Evolutionary conservation across 2,113 vertebrate genomes (phyloP), one percentile per base, ranked within the genome.

Genomic region (Fregetta grallaria): DNA sequence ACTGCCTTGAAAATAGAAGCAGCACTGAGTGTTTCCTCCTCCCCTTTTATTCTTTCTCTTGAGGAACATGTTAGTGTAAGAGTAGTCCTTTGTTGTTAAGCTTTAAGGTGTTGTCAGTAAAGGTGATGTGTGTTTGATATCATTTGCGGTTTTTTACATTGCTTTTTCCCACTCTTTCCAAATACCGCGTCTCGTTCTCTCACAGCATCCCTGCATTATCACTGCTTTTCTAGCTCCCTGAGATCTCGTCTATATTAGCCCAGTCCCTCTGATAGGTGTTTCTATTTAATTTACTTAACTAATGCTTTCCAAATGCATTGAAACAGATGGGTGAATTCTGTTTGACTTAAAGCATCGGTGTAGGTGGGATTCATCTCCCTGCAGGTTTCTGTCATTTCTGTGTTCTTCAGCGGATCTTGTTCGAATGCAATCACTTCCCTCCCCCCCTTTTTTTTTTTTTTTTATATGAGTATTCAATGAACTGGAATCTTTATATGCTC

Each of bases 11-110:
- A 91, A 97, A 78, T 63, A 81, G 89, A 81, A 88, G 52, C 34
- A 32, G 20, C 59, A 52, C 40, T 61, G 32, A 29, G 40, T 53
- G 72, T 81, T 58, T 75, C 78, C 44, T 97, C 79, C 21, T 44
- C 92, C 55, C 81, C 30, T 22, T 52, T 86, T 73, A 30, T 89
- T 92, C 8, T 96, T 94, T 91, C 71, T 94, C 88, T 92, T 55
- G 40, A 88, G 88, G 65, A 71, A 68, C 45, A 32, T 10, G 7
- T 52, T 78, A 70, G 27, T 53, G 20, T 94, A 93, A 91, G 53
- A 72, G 56, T 36, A 83, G 86, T 56, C 86, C 92, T 94, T 97
- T 97, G 58, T 32, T 65, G 94, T 81, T 85, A 63, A 77, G 68
- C 21, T 89, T 47, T 63, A 52, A 85, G 38, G 19, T 59, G 26